Evolutionary conservation across 1,140 invertebrate species (phyloP).

Genomic region (Meloidogyne floridensis): DNA sequence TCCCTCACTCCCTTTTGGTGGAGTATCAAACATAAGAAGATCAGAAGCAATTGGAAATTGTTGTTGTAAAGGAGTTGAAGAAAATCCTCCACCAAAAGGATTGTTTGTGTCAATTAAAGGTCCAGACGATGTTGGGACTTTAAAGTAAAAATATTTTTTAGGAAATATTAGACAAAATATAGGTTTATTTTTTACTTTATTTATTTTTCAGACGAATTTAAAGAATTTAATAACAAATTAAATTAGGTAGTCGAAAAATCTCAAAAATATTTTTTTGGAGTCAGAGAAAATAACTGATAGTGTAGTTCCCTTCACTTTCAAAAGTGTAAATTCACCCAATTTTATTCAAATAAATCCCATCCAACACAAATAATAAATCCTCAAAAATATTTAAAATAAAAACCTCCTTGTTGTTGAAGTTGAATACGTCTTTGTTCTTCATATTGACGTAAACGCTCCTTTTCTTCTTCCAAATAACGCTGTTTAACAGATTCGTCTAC

Average conservation of each 20-base stretch:
- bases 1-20: conserved; percentile 22
- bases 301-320: too few relatives aligned
- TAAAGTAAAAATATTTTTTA: neutral
- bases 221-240: too few relatives aligned
- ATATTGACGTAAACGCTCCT: conserved; percentile 61
- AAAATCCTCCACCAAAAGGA: conserved; percentile 26
- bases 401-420: conserved; percentile 71
- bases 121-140: conserved; percentile 43
- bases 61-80: neutral
- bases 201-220: too few relatives aligned
- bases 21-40: conserved; percentile 33
- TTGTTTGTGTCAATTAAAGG: conserved; percentile 34
- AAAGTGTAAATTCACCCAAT: too few relatives aligned
- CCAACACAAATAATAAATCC: conserved; percentile 16
- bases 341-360: too few relatives aligned
- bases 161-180: conserved; percentile 1
- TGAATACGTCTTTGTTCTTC: conserved; percentile 59
- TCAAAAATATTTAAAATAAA: conserved; percentile 41
- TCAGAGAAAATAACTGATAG: too few relatives aligned
- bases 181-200: too few relatives aligned
- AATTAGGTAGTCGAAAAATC: too few relatives aligned
- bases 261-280: too few relatives aligned
- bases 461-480: conserved; percentile 63
- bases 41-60: conserved; percentile 14
- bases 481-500: conserved; percentile 60